These are phyloP conservation scores for Hypotaenidia okinawae DNA, from an alignment of 2,797 vertebrate genomes.

Conservation along the genomic window DNA sequence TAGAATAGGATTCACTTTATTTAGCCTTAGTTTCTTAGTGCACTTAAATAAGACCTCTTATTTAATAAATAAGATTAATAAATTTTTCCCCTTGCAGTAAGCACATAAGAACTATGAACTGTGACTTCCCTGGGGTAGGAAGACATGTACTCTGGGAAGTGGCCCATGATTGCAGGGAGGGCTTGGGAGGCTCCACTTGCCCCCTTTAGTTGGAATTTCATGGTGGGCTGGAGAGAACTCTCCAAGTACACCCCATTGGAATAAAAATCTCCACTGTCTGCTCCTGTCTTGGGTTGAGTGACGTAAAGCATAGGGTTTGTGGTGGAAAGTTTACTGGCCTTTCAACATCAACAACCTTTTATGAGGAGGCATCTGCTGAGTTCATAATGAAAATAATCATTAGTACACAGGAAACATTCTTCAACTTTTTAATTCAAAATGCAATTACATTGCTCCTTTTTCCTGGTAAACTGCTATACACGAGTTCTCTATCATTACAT, in stretches of 20 bases:
- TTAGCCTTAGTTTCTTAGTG: not conserved
- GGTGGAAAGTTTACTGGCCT: not conserved
- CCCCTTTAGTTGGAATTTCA: not conserved
- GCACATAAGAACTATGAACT: not conserved
- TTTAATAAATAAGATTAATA: not conserved
- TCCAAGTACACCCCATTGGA: not conserved
- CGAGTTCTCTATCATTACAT: not conserved
- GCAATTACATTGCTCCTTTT: not conserved
- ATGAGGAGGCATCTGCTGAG: not conserved
- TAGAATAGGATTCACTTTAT: not conserved
- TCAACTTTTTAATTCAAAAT: not conserved
- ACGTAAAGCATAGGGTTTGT: not conserved
- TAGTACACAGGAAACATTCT: not conserved
- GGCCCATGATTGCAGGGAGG: not conserved
- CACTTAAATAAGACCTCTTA: not conserved
- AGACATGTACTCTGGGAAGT: not conserved
- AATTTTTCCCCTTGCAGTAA: not conserved
- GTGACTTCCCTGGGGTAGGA: not conserved
- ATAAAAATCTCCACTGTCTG: not conserved
- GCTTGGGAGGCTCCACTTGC: not conserved
- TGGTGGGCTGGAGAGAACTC: not conserved
- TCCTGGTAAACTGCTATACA: not conserved
- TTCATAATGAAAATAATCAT: not conserved
- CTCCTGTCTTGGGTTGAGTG: not conserved
- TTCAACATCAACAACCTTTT: not conserved